phyloP scores from a whole-genome alignment of 2,888 invertebrate species.

The Ischnura elegans region DNA sequence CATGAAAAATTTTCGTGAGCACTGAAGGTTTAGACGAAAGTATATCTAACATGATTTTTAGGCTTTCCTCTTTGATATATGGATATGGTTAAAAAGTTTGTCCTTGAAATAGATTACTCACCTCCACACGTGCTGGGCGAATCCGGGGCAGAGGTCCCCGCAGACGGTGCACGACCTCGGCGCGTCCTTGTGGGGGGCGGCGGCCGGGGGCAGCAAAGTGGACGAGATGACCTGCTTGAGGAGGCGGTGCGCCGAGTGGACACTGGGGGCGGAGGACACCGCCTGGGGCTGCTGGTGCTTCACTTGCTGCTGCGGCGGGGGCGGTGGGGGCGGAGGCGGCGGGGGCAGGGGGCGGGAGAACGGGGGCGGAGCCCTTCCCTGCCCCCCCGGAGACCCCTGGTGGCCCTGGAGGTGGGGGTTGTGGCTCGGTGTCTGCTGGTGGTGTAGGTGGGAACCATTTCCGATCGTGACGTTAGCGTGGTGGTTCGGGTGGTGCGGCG shows the following conservation, averaged over 20 bases:
- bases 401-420: background rate
- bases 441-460: background rate
- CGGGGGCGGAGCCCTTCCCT: background rate
- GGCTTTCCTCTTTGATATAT: no score
- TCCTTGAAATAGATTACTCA: no score
- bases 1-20: no score
- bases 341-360: constrained; percentile 33
- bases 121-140: constrained; percentile 72
- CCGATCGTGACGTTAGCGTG: background rate
- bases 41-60: no score
- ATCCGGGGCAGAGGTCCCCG: constrained; percentile 70
- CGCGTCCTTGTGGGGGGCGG: background rate
- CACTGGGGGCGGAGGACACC: background rate
- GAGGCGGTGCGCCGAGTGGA: background rate
- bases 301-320: background rate
- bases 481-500: background rate
- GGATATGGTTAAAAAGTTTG: no score
- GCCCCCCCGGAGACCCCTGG: background rate
- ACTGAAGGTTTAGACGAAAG: no score
- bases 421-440: background rate
- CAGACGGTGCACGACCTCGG: constrained; percentile 69
- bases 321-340: background rate
- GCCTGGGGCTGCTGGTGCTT: background rate
- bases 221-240: constrained; percentile 2
- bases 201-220: background rate